Evolutionary conservation across 2,797 vertebrate species (phyloP).

Genomic region (Lophius americanus): DNA sequence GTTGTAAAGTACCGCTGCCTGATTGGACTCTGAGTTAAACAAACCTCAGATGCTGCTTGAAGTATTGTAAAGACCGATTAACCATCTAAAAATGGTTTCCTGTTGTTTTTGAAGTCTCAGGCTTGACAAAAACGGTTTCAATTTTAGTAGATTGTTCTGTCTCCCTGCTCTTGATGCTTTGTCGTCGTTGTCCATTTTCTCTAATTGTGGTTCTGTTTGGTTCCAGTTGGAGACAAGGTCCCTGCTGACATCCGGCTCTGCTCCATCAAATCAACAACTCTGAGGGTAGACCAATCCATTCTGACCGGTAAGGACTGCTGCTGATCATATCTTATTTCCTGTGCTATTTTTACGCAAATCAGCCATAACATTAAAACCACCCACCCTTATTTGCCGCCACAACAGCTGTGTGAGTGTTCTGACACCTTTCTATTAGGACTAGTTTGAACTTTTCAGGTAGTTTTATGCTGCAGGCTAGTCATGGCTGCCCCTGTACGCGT

Average conservation of each 20-base stretch:
- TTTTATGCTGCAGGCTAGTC: no score
- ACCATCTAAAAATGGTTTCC: neutral
- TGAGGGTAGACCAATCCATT: constrained; percentile 97
- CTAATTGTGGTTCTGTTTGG: constrained; percentile 40
- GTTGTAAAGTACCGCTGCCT: neutral
- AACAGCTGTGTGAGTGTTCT: no score
- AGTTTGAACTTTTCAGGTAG: no score
- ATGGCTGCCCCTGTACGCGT: no score
- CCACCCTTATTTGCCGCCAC: no score
- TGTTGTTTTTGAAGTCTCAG: neutral
- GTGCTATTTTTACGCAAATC: neutral
- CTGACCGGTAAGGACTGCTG: constrained; percentile 87
- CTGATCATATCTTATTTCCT: constrained; percentile 1
- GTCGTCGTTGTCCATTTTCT: constrained; percentile 1
- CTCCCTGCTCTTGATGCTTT: constrained; percentile 2
- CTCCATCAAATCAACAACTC: constrained; percentile 97
- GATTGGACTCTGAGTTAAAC: neutral
- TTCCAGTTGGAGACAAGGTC: constrained; percentile 97
- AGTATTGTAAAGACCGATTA: neutral
- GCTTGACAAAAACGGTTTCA: neutral
- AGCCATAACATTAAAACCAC: no score
- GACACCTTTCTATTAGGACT: no score
- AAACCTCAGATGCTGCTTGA: neutral
- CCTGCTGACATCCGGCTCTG: constrained; percentile 97
- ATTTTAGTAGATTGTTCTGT: neutral